These are phyloP conservation scores for Drosophila persimilis DNA, from an alignment of 1,140 invertebrate species.

Conservation along the genomic window DNA sequence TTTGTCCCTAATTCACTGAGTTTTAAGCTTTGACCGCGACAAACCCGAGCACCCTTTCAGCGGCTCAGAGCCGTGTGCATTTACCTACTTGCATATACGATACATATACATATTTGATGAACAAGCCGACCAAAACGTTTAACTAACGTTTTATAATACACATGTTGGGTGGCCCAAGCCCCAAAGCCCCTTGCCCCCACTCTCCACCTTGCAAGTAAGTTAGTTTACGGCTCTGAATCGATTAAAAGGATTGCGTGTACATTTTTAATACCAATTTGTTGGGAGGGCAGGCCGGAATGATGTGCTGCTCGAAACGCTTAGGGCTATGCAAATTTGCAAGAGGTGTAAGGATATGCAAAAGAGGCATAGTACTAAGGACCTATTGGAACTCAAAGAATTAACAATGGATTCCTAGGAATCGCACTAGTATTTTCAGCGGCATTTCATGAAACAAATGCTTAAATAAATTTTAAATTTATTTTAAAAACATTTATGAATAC, in stretches of 20 bases:
- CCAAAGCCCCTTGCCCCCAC: slow-evolving; percentile 1
- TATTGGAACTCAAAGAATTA: too few species aligned
- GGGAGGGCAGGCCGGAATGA: slow-evolving; percentile 14
- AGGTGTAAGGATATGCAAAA: slow-evolving; percentile 16
- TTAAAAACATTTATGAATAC: background rate
- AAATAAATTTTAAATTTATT: background rate
- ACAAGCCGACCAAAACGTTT: slow-evolving; percentile 43
- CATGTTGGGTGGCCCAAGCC: background rate
- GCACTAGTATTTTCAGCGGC: too few species aligned
- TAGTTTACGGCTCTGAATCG: slow-evolving; percentile 45
- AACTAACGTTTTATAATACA: slow-evolving; percentile 31
- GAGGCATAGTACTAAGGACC: background rate
- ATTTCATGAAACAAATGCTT: too few species aligned
- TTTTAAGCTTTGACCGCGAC: slow-evolving; percentile 11
- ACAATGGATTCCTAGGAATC: too few species aligned
- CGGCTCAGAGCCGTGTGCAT: slow-evolving; percentile 12
- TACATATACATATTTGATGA: slow-evolving; percentile 48
- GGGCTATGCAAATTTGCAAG: slow-evolving; percentile 34
- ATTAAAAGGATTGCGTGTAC: slow-evolving; percentile 64
- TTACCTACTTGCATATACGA: slow-evolving; percentile 13
- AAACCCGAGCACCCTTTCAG: slow-evolving; percentile 8
- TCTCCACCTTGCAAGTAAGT: slow-evolving; percentile 1
- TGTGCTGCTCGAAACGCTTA: slow-evolving; percentile 10
- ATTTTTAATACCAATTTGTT: slow-evolving; percentile 63
- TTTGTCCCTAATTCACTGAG: background rate